Evolutionary conservation across 2,888 invertebrate species (phyloP).

Genomic region (Noctua janthe): DNA sequence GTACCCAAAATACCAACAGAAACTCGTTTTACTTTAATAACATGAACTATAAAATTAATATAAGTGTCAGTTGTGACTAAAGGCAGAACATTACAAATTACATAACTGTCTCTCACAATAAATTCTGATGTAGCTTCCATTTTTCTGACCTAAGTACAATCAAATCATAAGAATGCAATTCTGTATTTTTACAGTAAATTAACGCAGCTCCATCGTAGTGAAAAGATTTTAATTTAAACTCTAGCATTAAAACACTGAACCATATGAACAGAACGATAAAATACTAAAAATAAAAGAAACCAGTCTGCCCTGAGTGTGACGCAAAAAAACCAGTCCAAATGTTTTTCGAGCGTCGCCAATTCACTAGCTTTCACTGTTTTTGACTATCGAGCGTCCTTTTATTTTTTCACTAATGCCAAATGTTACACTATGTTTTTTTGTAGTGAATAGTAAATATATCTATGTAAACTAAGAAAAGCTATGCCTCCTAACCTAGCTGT

Average conservation of each 20-base stretch:
- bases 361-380: constrained; percentile 30
- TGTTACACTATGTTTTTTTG: neutral
- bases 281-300: constrained; percentile 31
- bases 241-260: constrained; percentile 6
- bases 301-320: constrained; percentile 19
- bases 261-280: constrained; percentile 21
- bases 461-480: neutral
- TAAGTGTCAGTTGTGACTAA: neutral
- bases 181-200: neutral
- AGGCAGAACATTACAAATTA: neutral
- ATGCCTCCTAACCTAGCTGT: neutral
- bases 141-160: neutral
- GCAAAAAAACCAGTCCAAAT: constrained; percentile 40
- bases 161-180: neutral
- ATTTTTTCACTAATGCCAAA: neutral
- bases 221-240: constrained; percentile 20
- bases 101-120: neutral
- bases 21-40: neutral
- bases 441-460: neutral
- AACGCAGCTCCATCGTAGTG: neutral
- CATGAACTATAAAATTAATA: neutral
- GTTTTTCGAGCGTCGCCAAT: constrained; percentile 32
- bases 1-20: neutral
- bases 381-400: neutral
- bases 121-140: neutral